Evolutionary conservation across 2,888 invertebrate genomes (phyloP).

Genomic region (Zeuzera pyrina): DNA sequence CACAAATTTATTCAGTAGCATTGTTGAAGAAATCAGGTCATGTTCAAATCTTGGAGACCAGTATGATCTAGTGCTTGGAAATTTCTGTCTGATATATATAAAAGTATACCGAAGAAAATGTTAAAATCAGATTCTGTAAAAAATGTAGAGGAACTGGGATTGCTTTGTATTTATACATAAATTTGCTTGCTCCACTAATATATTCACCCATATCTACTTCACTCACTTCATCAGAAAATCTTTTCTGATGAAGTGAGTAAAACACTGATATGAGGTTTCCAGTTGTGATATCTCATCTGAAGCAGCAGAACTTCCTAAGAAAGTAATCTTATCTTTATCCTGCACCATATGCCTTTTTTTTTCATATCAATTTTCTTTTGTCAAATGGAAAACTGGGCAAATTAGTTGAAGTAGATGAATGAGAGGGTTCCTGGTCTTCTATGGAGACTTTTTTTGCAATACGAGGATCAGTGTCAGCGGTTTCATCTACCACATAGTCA

Average conservation of each 20-base stretch:
- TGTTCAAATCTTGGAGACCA: slow-evolving; percentile 18
- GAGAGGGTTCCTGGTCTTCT: slow-evolving; percentile 7
- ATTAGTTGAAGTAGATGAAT: slow-evolving; percentile 9
- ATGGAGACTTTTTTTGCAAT: slow-evolving; percentile 7
- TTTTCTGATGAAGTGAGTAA: too few relatives aligned
- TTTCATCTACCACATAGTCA: slow-evolving; percentile 5
- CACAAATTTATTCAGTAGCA: slow-evolving; percentile 23
- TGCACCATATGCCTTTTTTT: slow-evolving; percentile 11
- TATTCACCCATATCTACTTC: too few relatives aligned
- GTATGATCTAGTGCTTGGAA: slow-evolving; percentile 20
- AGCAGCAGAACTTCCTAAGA: too few relatives aligned
- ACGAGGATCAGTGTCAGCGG: slow-evolving; percentile 5
- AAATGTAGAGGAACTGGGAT: slow-evolving; percentile 12
- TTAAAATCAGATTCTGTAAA: slow-evolving; percentile 13
- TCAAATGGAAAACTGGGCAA: slow-evolving; percentile 5
- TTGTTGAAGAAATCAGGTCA: too few relatives aligned
- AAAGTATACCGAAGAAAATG: slow-evolving; percentile 18
- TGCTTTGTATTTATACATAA: slow-evolving; percentile 13
- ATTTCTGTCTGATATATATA: slow-evolving; percentile 19
- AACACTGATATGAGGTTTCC: too few relatives aligned
- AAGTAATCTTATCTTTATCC: too few relatives aligned
- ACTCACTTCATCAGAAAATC: too few relatives aligned
- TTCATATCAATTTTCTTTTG: slow-evolving; percentile 7
- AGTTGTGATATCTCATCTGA: too few relatives aligned
- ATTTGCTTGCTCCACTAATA: too few relatives aligned